Evolutionary conservation across 2,797 vertebrate genomes (phyloP).

Genomic region (Coregonus ussuriensis): DNA sequence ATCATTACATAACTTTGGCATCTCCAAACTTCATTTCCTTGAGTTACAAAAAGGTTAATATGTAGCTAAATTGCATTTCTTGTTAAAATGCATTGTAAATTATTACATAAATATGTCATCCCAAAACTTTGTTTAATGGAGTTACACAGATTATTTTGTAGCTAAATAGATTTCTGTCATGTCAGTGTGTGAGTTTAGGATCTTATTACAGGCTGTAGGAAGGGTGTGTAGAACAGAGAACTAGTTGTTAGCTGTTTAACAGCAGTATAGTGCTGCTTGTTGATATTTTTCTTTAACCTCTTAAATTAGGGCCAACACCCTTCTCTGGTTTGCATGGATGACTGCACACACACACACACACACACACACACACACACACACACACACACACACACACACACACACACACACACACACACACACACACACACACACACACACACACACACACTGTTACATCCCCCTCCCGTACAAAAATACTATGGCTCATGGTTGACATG

Average conservation of each 20-base stretch:
- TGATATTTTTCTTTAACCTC: not conserved
- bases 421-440: too few relatives aligned
- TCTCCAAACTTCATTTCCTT: not conserved
- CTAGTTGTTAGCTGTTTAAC: not conserved
- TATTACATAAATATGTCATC: not conserved
- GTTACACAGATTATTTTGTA: too few relatives aligned
- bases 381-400: constrained; percentile 1
- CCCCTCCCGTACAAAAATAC: too few relatives aligned
- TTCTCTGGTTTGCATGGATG: not conserved
- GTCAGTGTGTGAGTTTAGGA: not conserved
- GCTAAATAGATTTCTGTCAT: not conserved
- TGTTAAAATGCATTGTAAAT: not conserved
- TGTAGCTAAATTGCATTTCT: not conserved
- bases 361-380: not conserved
- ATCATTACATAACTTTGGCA: not conserved
- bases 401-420: not conserved
- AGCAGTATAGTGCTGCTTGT: not conserved
- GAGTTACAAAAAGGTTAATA: not conserved
- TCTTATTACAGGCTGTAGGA: not conserved
- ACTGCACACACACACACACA: not conserved
- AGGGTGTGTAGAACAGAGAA: not conserved
- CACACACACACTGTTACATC: too few relatives aligned
- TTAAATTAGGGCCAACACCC: not conserved
- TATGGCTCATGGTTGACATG: too few relatives aligned
- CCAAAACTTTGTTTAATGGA: not conserved